These are phyloP conservation scores for Xiphophorus maculatus DNA, from an alignment of 2,113 vertebrate species.

Conservation along the genomic window DNA sequence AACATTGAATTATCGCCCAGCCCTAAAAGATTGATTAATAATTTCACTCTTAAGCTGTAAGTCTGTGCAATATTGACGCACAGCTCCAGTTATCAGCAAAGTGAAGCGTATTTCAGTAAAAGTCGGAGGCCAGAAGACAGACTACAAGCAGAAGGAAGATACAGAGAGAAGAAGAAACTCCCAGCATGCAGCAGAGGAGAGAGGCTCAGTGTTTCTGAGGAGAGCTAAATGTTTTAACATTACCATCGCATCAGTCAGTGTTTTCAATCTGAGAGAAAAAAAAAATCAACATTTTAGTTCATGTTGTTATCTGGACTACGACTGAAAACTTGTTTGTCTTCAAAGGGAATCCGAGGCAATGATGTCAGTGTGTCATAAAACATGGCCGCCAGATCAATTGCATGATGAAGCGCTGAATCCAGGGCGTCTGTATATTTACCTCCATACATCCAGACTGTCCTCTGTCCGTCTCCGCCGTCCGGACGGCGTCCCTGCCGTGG, in stretches of 20 bases:
- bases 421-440: slow-evolving; percentile 82
- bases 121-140: slow-evolving; percentile 32
- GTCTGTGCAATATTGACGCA: slow-evolving; percentile 5
- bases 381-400: slow-evolving; percentile 57
- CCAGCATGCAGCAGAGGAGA: slow-evolving; percentile 37
- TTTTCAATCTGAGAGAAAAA: slow-evolving; percentile 72
- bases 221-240: slow-evolving; percentile 60
- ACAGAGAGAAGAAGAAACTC: slow-evolving; percentile 42
- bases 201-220: slow-evolving; percentile 39
- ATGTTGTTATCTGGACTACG: slow-evolving; percentile 11
- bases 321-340: slow-evolving; percentile 42
- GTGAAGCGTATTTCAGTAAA: slow-evolving; percentile 18
- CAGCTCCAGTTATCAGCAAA: slow-evolving; percentile 12
- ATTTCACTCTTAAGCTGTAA: not conserved
- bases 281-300: slow-evolving; percentile 57
- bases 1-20: too few relatives aligned
- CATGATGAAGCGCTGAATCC: slow-evolving; percentile 52
- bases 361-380: slow-evolving; percentile 47
- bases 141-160: slow-evolving; percentile 35
- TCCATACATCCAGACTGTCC: slow-evolving; percentile 88
- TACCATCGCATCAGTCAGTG: slow-evolving; percentile 74
- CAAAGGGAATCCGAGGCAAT: slow-evolving; percentile 28
- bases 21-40: not conserved
- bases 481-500: slow-evolving; percentile 78
- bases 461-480: slow-evolving; percentile 64